Conservation (phyloP, 2,888 invertebrate species). For the Caenorhabditis imperialis region DNA sequence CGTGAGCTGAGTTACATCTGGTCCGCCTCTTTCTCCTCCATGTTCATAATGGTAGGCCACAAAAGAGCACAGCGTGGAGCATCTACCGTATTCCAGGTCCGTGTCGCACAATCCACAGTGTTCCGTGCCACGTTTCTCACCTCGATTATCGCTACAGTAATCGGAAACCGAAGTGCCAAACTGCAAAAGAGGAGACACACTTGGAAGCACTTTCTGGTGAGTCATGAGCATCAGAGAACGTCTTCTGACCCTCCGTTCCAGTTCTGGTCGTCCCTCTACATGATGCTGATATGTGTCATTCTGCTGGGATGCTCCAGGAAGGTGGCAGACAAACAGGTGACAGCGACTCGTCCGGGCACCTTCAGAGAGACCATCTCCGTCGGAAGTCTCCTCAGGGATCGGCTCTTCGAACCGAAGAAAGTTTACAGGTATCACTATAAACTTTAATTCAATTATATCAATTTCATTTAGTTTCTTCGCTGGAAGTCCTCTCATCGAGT, state of each 20-base stretch:
- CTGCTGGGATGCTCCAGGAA: slow-evolving; percentile 53
- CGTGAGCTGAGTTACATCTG: slow-evolving; percentile 61
- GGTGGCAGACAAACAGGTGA: slow-evolving; percentile 55
- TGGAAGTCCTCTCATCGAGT: slow-evolving; percentile 36
- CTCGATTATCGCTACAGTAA: slow-evolving; percentile 51
- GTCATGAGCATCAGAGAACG: slow-evolving; percentile 44
- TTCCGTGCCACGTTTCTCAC: slow-evolving; percentile 49
- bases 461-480: slow-evolving; percentile 34
- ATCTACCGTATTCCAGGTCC: slow-evolving; percentile 14
- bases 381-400: slow-evolving; percentile 50
- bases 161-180: slow-evolving; percentile 61
- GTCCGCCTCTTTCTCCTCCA: slow-evolving; percentile 51
- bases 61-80: too few species aligned
- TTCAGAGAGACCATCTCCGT: slow-evolving; percentile 46
- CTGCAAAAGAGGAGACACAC: slow-evolving; percentile 28
- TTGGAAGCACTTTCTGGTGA: slow-evolving; percentile 57
- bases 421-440: slow-evolving; percentile 34
- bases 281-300: slow-evolving; percentile 56
- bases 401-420: slow-evolving; percentile 34
- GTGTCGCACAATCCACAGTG: slow-evolving; percentile 17
- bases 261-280: slow-evolving; percentile 60
- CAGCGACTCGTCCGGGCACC: slow-evolving; percentile 49
- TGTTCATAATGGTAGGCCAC: slow-evolving; percentile 50
- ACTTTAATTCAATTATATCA: too few species aligned
- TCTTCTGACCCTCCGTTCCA: slow-evolving; percentile 46